Base-by-base conservation (phyloP, 2,888 invertebrate species). In the Crocallis elinguaria region DNA sequence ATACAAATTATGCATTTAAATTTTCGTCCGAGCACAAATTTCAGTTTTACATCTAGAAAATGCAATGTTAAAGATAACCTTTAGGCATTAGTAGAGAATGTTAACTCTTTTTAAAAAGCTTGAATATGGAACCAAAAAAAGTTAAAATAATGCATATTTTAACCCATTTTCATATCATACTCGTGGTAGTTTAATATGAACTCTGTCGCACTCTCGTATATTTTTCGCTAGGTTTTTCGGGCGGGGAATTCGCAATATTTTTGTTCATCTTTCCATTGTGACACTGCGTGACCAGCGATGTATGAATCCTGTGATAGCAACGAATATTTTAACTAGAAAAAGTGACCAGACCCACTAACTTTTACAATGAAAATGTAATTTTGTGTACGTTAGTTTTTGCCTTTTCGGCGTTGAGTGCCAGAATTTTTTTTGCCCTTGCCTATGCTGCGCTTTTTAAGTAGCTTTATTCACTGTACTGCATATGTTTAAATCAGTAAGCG, bases 231-330 rank as follows among this genome's bases (percentile, higher is more conserved):
- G 62, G 30, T 67, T 73, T 76, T 77, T 73, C 70, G 66, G 64
- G 58, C 58, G 57, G 73, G 63, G 74, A 83, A 81, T 23, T 73
- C 68, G 74, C 75, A 69, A 67, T 80, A 79, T 82, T 84, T 87
- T 85, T 87, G 75, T 86, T 84, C 84, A 82, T 86, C 79, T 82
- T 72, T 75, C 81, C 82, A 86, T 82, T 86, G 83, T 83, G 77
- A 72, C 74, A 71, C 78, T 69, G 79, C 79, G 73, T 72, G 73
- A 68, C 70, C 86, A 84, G 77, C 80, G 77, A 81, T 82, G 88
- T 86, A 82, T 83, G 76, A 84, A 84, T 88, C 86, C 88, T 77
- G 82, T 75, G 86, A 88, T 86, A 84, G 73, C 71, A 75, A 61
- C 75, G 77, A 82, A 83, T 83, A 80, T 81, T 82, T 86, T 78